phyloP scores from a whole-genome alignment of 1,140 invertebrate genomes.

The Drosophila gunungcola region DNA sequence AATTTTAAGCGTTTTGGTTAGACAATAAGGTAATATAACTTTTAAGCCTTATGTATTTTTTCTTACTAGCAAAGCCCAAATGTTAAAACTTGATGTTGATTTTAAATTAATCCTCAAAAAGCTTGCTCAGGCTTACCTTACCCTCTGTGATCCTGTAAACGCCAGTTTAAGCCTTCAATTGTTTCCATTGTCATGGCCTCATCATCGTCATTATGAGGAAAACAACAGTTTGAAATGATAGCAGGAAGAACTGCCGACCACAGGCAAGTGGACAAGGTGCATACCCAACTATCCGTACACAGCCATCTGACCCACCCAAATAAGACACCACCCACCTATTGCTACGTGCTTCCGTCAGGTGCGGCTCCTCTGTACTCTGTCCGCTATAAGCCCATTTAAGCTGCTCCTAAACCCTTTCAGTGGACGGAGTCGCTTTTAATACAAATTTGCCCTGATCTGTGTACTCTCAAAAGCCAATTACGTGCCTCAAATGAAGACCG shows the following conservation, averaged over 20 bases:
- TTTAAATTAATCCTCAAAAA: constrained; percentile 19
- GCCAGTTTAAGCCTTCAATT: constrained; percentile 29
- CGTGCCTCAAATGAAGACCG: constrained; percentile 62
- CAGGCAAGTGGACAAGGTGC: constrained; percentile 17
- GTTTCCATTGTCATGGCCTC: constrained; percentile 26
- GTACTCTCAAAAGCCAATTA: constrained; percentile 79
- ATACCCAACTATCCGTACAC: background rate
- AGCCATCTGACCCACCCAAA: constrained; percentile 20
- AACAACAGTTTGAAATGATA: constrained; percentile 58
- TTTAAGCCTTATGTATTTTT: too few species aligned
- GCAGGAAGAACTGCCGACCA: constrained; percentile 42
- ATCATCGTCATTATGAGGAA: constrained; percentile 18
- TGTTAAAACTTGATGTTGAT: constrained; percentile 14
- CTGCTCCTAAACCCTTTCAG: constrained; percentile 72
- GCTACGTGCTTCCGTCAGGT: constrained; percentile 57
- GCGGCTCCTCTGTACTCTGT: constrained; percentile 44
- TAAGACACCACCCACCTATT: constrained; percentile 23
- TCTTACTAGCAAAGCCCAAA: background rate
- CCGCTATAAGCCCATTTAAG: constrained; percentile 75
- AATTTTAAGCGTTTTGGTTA: too few species aligned
- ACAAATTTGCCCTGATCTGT: constrained; percentile 66
- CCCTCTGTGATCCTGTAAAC: constrained; percentile 12
- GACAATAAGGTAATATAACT: too few species aligned
- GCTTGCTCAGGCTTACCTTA: background rate
- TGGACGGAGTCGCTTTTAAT: constrained; percentile 66